Evolutionary conservation across 1,140 invertebrate genomes (phyloP).

Genomic region (Drosophila azteca): DNA sequence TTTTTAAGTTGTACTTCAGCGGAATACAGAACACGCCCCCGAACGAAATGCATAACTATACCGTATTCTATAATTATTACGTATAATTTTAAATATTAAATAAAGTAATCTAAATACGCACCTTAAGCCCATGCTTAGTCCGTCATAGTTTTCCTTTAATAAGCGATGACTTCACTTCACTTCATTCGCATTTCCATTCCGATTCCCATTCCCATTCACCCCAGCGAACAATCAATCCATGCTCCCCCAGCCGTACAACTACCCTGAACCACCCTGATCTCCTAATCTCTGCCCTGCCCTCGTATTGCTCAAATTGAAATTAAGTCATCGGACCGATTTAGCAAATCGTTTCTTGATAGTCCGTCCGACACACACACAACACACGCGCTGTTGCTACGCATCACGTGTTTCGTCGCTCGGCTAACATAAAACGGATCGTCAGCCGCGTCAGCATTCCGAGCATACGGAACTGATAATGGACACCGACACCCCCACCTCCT

Average conservation of each 20-base stretch:
- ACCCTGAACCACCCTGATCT: constrained; percentile 34
- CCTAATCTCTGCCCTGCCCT: constrained; percentile 32
- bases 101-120: constrained; percentile 69
- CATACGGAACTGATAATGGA: too few relatives aligned
- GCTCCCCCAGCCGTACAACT: constrained; percentile 2
- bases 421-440: too few relatives aligned
- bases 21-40: constrained; percentile 67
- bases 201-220: constrained; percentile 35
- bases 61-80: constrained; percentile 74
- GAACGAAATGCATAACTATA: constrained; percentile 66
- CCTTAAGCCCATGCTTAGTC: constrained; percentile 27
- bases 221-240: constrained; percentile 40
- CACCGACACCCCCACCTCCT: too few relatives aligned
- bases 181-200: constrained; percentile 26
- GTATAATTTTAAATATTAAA: constrained; percentile 68
- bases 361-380: background rate
- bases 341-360: constrained; percentile 36
- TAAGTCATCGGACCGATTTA: constrained; percentile 47
- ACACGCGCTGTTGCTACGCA: background rate
- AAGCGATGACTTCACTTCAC: constrained; percentile 47
- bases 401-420: too few relatives aligned
- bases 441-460: too few relatives aligned
- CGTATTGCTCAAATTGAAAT: constrained; percentile 33
- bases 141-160: constrained; percentile 36
- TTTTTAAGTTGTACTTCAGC: constrained; percentile 80